Conservation (phyloP, 2,113 vertebrate species). For the Helogale parvula region DNA sequence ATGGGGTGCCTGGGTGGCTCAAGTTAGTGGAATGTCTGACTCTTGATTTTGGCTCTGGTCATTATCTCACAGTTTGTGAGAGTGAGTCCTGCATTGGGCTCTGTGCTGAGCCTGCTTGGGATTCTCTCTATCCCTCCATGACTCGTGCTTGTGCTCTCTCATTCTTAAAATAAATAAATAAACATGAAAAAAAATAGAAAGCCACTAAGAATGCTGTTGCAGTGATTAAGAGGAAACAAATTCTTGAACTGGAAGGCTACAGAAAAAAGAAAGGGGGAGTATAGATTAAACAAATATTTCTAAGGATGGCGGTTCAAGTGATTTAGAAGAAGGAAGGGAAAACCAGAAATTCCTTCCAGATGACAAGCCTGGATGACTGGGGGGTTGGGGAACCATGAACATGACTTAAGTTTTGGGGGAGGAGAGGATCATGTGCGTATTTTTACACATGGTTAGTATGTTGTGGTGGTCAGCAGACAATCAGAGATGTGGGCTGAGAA, state of each 20-base stretch:
- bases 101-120: neutral
- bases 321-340: neutral
- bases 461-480: neutral
- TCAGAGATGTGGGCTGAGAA: neutral
- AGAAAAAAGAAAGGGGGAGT: neutral
- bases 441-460: neutral
- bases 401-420: neutral
- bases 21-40: neutral
- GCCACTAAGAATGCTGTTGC: neutral
- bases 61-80: neutral
- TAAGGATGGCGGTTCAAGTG: neutral
- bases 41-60: neutral
- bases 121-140: neutral
- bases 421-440: neutral
- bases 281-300: neutral
- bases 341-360: neutral
- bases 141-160: too few relatives aligned
- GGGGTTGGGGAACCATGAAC: too few relatives aligned
- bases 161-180: too few relatives aligned
- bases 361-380: neutral
- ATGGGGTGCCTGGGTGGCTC: neutral
- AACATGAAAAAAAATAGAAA: too few relatives aligned
- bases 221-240: neutral
- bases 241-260: neutral
- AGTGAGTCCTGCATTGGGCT: neutral